phyloP scores from a whole-genome alignment of 2,113 vertebrate species.

The Phalacrocorax pelagicus region DNA sequence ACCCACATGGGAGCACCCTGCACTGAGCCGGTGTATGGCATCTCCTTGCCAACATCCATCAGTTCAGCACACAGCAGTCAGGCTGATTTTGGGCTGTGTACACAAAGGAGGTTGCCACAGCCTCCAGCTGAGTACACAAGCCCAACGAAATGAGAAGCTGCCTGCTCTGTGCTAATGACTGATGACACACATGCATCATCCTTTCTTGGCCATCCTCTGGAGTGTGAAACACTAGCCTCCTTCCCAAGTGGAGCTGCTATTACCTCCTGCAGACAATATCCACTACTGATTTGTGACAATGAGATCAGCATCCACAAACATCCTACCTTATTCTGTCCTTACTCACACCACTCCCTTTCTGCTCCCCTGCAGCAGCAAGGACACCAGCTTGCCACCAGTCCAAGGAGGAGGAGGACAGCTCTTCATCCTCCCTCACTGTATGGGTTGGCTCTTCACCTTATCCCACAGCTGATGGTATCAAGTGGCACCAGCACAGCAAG shows the following conservation, averaged over 20 bases:
- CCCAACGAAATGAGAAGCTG: neutral
- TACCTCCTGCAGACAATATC: neutral
- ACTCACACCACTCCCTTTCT: neutral
- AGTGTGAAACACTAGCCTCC: neutral
- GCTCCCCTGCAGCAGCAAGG: neutral
- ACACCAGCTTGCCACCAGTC: neutral
- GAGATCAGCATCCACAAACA: neutral
- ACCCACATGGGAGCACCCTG: fast-evolving
- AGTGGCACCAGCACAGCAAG: neutral
- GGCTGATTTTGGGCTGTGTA: fast-evolving
- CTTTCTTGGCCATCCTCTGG: neutral
- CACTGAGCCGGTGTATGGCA: neutral
- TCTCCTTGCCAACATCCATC: neutral
- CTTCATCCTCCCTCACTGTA: fast-evolving
- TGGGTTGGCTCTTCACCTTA: neutral
- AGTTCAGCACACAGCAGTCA: neutral
- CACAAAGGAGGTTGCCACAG: neutral
- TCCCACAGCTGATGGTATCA: neutral
- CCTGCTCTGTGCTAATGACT: neutral
- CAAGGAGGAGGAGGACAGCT: neutral
- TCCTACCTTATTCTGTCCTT: neutral
- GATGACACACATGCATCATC: fast-evolving
- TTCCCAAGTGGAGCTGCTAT: neutral
- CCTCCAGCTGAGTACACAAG: neutral
- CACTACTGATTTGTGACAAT: neutral